Evolutionary conservation across 2,888 invertebrate species (phyloP), one percentile per base, ranked within the genome.

Genomic region (Apamea crenata): DNA sequence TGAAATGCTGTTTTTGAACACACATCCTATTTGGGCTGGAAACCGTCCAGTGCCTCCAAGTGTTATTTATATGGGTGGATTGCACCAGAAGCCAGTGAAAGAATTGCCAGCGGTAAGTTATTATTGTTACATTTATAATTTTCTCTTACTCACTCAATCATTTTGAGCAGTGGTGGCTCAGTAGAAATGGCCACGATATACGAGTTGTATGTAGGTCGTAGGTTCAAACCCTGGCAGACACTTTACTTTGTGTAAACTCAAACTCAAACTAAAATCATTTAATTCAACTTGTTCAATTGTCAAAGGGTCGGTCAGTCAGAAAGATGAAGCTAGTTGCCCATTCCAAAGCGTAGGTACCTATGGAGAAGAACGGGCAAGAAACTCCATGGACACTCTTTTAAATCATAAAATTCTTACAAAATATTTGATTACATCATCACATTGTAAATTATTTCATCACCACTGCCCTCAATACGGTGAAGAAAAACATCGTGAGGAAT

Each of bases 1-100:
- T 21, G 93, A 95, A 65, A 89, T 96, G 91, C 73, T 96, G 32
- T 93, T 97, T 81, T 76, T 96, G 5, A 97, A 97, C 82, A 87
- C 91, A 0, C 93, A 97, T 90, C 94, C 94, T 0, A 84, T 95
- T 21, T 94, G 94, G 90, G 92, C 91, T 47, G 89, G 87, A 4
- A 92, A 93, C 72, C 90, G 94, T 32, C 96, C 97, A 1, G 88
- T 94, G 14, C 93, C 96, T 14, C 95, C 96, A 0, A 93, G 91
- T 82, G 90, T 95, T 16, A 83, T 96, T 14, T 93, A 93, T 75
- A 92, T 96, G 77, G 95, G 96, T 40, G 96, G 96, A 25, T 10
- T 87, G n/a, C 88, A 77, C 32, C 78, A 88, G 7, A 87, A 81
- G 5, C 83, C 87, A 1, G 29, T 32, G 0, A 74, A 76, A 21